Evolutionary conservation across 2,888 invertebrate genomes (phyloP), one percentile per base, ranked within the genome.

Genomic region (Lucinisca nassula): DNA sequence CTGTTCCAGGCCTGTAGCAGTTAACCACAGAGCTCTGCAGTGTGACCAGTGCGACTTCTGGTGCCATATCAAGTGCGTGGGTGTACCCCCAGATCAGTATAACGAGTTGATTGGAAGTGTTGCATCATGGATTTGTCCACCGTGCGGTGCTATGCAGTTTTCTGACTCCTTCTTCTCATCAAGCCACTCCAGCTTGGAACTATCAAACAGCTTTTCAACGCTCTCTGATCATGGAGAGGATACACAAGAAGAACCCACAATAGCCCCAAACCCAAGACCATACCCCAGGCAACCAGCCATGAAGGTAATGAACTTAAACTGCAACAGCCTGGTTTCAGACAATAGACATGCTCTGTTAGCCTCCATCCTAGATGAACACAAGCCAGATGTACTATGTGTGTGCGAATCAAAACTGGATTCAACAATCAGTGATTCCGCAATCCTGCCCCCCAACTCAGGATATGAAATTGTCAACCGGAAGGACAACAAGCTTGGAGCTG

Each of bases 31-130:
- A 2, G 79, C 74, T 37, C 58, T 84, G 12, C 30, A 45, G 37
- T 83, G 79, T 61, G 84, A 84, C 45, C 55, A n/a, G n/a, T 79
- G 84, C 45, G 45, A 58, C 30, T 73, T 84, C 32, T 84, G 79
- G 84, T 74, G 78, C 61, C 78, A 84, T 27, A 84, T 84, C 24
- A 84, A 73, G 49, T 79, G 79, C 74, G 84, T 74, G 24, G 37
- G 61, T 17, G 74, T 84, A 30, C 17, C 79, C 17, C 79, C 84
- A 30, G 37, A 24, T 24, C 30, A 79, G 74, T 84, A 84, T 49
- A 79, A 74, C 27, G 6, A 79, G 0, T 72, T 84, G 4, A 84
- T 79, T 61, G 79, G 79, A 17, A 84, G 67, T 40, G 17, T 55
- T 37, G 49, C 79, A 1, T 37, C 84, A 2, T 79, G 84, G 84